Conservation (phyloP, 2,888 invertebrate genomes). For the Teleiodes luculella region DNA sequence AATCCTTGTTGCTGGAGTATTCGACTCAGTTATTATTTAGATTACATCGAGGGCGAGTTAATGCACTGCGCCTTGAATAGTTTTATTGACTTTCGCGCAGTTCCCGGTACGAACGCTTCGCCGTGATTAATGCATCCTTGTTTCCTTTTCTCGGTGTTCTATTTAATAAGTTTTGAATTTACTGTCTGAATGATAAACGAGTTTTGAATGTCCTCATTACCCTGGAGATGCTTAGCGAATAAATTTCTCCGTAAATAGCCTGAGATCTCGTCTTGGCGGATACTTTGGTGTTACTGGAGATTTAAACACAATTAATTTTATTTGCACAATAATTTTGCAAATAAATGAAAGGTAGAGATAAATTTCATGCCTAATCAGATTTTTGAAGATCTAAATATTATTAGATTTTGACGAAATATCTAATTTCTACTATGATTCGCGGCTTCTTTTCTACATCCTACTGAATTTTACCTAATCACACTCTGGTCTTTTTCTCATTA, state of each 20-base stretch:
- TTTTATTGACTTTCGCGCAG: constrained; percentile 36
- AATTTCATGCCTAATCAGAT: too few relatives aligned
- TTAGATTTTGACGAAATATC: too few relatives aligned
- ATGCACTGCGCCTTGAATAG: constrained; percentile 31
- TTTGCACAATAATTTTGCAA: too few relatives aligned
- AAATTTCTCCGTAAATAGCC: not conserved
- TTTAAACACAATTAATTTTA: too few relatives aligned
- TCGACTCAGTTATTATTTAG: constrained; percentile 40
- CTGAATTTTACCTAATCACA: too few relatives aligned
- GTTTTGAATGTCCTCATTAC: constrained; percentile 8
- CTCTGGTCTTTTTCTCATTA: too few relatives aligned
- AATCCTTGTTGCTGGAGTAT: constrained; percentile 49
- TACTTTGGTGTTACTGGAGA: not conserved
- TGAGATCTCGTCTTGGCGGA: not conserved
- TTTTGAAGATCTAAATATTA: too few relatives aligned
- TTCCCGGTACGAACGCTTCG: constrained; percentile 15
- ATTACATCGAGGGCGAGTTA: constrained; percentile 20
- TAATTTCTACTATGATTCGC: too few relatives aligned
- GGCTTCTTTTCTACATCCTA: too few relatives aligned
- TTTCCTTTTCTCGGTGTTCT: constrained; percentile 10
- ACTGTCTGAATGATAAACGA: constrained; percentile 17
- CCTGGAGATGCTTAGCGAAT: not conserved
- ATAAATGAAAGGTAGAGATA: too few relatives aligned
- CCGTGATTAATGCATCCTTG: constrained; percentile 19
- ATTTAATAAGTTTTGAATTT: constrained; percentile 16